phyloP scores from a whole-genome alignment of 1,140 invertebrate species.

The Mizuhopecten yessoensis region DNA sequence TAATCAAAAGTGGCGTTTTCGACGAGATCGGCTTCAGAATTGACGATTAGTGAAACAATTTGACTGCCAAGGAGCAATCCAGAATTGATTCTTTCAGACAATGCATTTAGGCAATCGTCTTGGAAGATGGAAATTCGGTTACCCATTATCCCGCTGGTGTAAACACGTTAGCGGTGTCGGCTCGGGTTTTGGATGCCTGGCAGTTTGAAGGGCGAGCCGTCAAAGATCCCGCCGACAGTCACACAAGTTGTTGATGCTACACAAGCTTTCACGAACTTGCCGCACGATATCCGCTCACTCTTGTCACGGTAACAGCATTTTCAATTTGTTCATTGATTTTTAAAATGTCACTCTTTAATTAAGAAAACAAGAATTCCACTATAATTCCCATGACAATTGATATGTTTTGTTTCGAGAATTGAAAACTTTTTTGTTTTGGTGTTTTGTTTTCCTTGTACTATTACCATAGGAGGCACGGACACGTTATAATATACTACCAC shows the following conservation, averaged over 20 bases:
- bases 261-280: neutral
- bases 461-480: too few relatives aligned
- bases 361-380: neutral
- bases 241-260: neutral
- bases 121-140: neutral
- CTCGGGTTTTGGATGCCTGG: neutral
- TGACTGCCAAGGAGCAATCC: slow-evolving; percentile 14
- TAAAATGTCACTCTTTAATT: slow-evolving; percentile 40
- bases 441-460: neutral
- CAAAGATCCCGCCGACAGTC: slow-evolving; percentile 30
- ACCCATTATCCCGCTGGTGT: neutral
- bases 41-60: slow-evolving; percentile 34
- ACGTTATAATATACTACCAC: too few relatives aligned
- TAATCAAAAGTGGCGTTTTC: slow-evolving; percentile 49
- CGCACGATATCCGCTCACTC: neutral
- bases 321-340: slow-evolving; percentile 7
- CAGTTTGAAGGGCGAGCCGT: slow-evolving; percentile 10
- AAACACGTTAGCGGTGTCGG: slow-evolving; percentile 1
- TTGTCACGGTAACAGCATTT: neutral
- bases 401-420: neutral
- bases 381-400: neutral
- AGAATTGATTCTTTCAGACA: slow-evolving; percentile 39
- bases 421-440: neutral
- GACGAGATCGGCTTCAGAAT: slow-evolving; percentile 42
- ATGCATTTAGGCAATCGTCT: slow-evolving; percentile 33